These are phyloP conservation scores for Chorisops tibialis DNA, from an alignment of 2,888 invertebrate genomes.

Conservation along the genomic window DNA sequence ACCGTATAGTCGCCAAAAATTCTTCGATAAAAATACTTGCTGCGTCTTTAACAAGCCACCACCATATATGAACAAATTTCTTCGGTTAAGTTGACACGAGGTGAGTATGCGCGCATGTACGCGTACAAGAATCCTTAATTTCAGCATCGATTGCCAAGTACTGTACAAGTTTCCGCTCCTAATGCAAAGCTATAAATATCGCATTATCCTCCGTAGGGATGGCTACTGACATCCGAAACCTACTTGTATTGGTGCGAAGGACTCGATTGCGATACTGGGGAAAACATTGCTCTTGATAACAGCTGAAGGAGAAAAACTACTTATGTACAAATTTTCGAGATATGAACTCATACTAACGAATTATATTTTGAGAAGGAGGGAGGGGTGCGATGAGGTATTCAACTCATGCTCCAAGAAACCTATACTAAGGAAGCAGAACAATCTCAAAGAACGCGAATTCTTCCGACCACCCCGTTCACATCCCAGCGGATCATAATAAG, in stretches of 20 bases:
- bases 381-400: background rate
- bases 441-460: background rate
- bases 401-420: background rate
- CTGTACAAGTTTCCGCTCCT: background rate
- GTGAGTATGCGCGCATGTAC: slow-evolving; percentile 22
- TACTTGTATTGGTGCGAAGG: background rate
- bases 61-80: background rate
- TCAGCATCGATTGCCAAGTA: slow-evolving; percentile 1
- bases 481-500: no score
- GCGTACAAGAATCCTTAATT: background rate
- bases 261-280: background rate
- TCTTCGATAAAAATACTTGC: background rate
- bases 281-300: background rate
- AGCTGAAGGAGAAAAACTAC: slow-evolving; percentile 22
- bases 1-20: background rate
- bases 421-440: slow-evolving; percentile 8
- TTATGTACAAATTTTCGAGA: slow-evolving; percentile 3
- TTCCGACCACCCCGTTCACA: background rate
- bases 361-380: background rate
- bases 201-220: background rate
- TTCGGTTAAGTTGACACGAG: background rate
- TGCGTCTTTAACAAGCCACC: background rate
- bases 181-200: background rate
- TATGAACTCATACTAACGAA: background rate
- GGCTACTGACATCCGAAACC: background rate